These are phyloP conservation scores for Pilophorus perplexus DNA, from an alignment of 2,888 invertebrate species.

Conservation along the genomic window DNA sequence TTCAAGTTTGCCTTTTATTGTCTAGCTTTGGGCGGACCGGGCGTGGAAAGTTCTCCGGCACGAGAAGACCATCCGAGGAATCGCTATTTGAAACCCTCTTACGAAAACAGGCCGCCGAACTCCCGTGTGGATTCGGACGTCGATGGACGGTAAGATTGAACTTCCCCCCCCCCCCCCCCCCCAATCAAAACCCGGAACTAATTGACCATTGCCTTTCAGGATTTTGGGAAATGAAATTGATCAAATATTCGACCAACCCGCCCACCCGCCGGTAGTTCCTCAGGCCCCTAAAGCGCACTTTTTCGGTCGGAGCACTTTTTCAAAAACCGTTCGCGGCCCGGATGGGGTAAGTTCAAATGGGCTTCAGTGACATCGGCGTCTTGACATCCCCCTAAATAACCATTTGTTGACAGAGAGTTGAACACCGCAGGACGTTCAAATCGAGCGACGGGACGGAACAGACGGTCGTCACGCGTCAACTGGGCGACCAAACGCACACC, in stretches of 20 bases:
- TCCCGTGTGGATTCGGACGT: constrained; percentile 26
- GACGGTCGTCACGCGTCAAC: constrained; percentile 23
- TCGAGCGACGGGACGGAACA: constrained; percentile 38
- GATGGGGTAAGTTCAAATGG: constrained; percentile 41
- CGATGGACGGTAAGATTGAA: constrained; percentile 30
- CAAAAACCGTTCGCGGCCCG: constrained; percentile 17
- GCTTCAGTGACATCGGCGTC: too few relatives aligned
- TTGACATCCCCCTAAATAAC: too few relatives aligned
- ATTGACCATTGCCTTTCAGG: background rate
- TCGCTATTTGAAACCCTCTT: constrained; percentile 37
- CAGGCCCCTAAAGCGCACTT: background rate
- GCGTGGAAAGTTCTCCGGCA: too few relatives aligned
- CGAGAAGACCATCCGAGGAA: constrained; percentile 29
- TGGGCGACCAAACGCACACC: constrained; percentile 35
- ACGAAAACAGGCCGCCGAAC: constrained; percentile 8
- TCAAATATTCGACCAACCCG: constrained; percentile 7
- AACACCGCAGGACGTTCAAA: constrained; percentile 30
- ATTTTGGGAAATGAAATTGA: constrained; percentile 15
- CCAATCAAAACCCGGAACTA: too few relatives aligned
- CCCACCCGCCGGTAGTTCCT: background rate
- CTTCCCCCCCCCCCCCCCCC: background rate
- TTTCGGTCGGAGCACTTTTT: constrained; percentile 9
- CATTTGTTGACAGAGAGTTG: constrained; percentile 33
- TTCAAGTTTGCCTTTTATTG: too few relatives aligned
- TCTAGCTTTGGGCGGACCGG: too few relatives aligned